Evolutionary conservation across 2,113 vertebrate species (phyloP).

Genomic region (Haplochromis vanheusdeni): DNA sequence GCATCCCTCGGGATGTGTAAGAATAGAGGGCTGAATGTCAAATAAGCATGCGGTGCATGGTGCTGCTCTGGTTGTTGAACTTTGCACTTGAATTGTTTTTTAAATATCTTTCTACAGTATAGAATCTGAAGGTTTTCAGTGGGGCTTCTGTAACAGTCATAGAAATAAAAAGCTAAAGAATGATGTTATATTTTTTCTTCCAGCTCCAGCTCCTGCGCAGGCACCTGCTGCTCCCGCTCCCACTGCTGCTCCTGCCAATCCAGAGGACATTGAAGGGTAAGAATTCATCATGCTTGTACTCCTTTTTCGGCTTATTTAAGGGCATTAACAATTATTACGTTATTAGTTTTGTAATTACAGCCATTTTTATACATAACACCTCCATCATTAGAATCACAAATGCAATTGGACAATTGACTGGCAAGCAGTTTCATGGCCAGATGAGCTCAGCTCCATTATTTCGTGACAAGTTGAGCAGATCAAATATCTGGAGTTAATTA

Average conservation of each 20-base stretch:
- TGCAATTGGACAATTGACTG: background rate
- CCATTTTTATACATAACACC: background rate
- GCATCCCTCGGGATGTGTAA: background rate
- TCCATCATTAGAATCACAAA: background rate
- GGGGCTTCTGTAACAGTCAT: background rate
- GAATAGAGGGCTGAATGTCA: background rate
- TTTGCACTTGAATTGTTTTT: background rate
- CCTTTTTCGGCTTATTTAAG: background rate
- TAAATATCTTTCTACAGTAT: background rate
- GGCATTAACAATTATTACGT: background rate
- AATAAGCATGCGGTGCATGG: fast-evolving
- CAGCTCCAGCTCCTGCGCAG: background rate
- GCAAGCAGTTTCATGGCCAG: background rate
- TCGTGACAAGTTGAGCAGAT: fast-evolving
- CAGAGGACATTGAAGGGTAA: constrained; percentile 47
- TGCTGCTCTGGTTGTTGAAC: background rate
- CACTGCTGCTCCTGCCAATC: background rate
- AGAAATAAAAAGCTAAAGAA: background rate
- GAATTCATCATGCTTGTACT: background rate
- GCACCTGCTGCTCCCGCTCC: background rate
- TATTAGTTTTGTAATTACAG: background rate
- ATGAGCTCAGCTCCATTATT: background rate
- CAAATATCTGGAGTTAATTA: background rate
- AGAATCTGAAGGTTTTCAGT: background rate
- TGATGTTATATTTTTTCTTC: background rate